Conservation (phyloP, 92 coral and sea anemone genomes). For the Actinernus sp. region DNA sequence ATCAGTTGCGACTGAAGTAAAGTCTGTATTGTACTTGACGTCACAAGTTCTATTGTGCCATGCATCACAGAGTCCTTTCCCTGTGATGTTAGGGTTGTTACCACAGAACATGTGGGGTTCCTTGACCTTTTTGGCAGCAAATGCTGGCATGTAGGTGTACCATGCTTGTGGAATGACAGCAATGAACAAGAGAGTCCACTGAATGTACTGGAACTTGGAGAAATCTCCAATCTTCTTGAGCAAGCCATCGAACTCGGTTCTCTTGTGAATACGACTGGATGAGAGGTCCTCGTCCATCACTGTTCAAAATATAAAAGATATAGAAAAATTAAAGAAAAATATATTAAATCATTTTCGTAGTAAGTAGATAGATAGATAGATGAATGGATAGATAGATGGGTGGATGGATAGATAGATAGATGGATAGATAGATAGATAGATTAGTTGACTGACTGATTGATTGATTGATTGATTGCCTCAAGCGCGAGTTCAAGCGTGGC, state of each 20-base stretch:
- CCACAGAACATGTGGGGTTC: constrained; percentile 67
- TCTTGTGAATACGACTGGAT: constrained; percentile 58
- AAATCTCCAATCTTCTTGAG: constrained; percentile 78
- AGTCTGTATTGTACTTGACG: constrained; percentile 70
- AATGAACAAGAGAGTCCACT: constrained; percentile 86
- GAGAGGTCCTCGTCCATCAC: not conserved
- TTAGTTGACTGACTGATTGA: too few relatives aligned
- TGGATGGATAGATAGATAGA: too few relatives aligned
- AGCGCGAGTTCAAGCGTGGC: too few relatives aligned
- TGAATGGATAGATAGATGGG: too few relatives aligned
- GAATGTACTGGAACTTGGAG: constrained; percentile 91
- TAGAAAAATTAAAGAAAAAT: too few relatives aligned
- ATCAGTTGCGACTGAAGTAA: constrained; percentile 92
- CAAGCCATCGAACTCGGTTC: constrained; percentile 81
- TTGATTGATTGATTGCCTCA: too few relatives aligned
- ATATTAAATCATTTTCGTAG: too few relatives aligned
- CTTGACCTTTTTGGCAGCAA: constrained; percentile 91
- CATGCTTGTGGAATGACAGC: constrained; percentile 94
- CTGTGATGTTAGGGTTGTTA: constrained; percentile 29
- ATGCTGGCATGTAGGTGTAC: constrained; percentile 97
- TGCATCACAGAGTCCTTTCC: constrained; percentile 44
- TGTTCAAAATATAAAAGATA: too few relatives aligned
- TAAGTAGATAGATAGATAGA: too few relatives aligned
- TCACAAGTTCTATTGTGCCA: constrained; percentile 68
- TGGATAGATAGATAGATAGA: too few relatives aligned